Percentiles rank a stretch among this genome's conserved stretches.
These are phyloP conservation scores for Leptinotarsa lineolata DNA, from an alignment of 1,140 invertebrate genomes.

Conservation along the genomic window DNA sequence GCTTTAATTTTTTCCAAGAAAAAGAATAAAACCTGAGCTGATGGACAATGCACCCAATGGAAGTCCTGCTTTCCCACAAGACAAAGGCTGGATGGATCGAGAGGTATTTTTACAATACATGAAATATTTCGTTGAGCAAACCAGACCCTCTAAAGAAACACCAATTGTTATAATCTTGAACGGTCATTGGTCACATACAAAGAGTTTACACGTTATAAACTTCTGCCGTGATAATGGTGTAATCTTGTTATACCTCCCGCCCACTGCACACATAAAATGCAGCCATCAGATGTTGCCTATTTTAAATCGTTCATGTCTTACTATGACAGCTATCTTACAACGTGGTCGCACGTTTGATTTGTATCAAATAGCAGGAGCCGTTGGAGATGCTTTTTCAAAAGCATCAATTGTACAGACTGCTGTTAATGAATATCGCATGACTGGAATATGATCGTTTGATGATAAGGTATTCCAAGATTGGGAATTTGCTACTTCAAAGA, in stretches of 20 bases:
- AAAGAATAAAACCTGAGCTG: not conserved
- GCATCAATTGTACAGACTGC: conserved; percentile 17
- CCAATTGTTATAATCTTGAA: too few relatives aligned
- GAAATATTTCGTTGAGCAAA: too few relatives aligned
- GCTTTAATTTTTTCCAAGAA: conserved; percentile 29
- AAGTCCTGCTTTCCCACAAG: conserved; percentile 28
- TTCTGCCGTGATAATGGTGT: too few relatives aligned
- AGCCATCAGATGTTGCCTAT: not conserved
- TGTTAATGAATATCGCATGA: conserved; percentile 16
- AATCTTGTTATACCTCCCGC: too few relatives aligned
- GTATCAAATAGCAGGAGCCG: conserved; percentile 16
- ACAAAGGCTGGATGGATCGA: conserved; percentile 32
- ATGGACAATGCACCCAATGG: conserved; percentile 29
- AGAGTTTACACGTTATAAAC: too few relatives aligned
- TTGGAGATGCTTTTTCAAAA: conserved; percentile 11
- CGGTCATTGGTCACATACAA: too few relatives aligned
- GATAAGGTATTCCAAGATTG: conserved; percentile 11
- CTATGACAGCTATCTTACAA: not conserved
- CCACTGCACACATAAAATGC: too few relatives aligned
- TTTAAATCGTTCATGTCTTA: conserved; percentile 7
- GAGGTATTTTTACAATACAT: conserved; percentile 27
- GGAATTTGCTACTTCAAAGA: conserved; percentile 31
- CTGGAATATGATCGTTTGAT: conserved; percentile 18
- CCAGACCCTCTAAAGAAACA: too few relatives aligned
- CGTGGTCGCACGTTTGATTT: conserved; percentile 13